A percentile compares a stretch with the other conserved stretches of the same genome.
Conservation (phyloP, 2,113 vertebrate genomes). For the Lucifuga dentata region DNA sequence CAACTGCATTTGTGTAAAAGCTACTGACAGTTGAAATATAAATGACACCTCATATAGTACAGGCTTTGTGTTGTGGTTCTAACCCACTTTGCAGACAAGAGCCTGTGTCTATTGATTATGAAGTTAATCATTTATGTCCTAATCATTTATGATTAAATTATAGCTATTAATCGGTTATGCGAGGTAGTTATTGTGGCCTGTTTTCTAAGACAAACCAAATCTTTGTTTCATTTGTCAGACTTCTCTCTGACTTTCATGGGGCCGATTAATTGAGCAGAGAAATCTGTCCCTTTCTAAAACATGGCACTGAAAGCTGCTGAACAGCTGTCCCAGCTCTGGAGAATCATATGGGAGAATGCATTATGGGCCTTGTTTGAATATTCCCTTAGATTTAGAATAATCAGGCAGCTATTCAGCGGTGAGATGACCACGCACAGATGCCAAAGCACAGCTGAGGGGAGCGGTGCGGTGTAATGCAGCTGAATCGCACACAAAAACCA, state of each 20-base stretch:
- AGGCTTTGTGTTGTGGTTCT: conserved; percentile 38
- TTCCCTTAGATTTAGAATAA: conserved; percentile 82
- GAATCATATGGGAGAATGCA: conserved; percentile 82
- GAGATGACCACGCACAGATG: conserved; percentile 79
- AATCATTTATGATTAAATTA: conserved; percentile 41
- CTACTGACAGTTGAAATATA: conserved; percentile 63
- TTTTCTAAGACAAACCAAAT: conserved; percentile 48
- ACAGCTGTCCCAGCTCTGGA: conserved; percentile 80
- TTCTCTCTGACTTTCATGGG: conserved; percentile 69
- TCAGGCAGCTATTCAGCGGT: conserved; percentile 81
- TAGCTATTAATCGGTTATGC: conserved; percentile 29
- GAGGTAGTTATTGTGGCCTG: conserved; percentile 32
- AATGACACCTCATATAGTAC: conserved; percentile 19
- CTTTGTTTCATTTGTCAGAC: conserved; percentile 66
- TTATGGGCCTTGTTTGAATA: conserved; percentile 82
- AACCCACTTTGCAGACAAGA: conserved; percentile 27
- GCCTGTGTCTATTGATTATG: conserved; percentile 36
- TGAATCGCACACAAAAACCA: conserved; percentile 59
- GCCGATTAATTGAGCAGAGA: conserved; percentile 77
- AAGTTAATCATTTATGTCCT: conserved; percentile 60
- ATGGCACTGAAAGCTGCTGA: conserved; percentile 73
- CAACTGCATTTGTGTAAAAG: conserved; percentile 53
- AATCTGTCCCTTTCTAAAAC: conserved; percentile 76
- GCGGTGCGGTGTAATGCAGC: conserved; percentile 56
- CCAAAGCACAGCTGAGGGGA: conserved; percentile 80